These are phyloP conservation scores for Neodon shergylaensis DNA, from an alignment of 2,113 vertebrate species.

Conservation along the genomic window DNA sequence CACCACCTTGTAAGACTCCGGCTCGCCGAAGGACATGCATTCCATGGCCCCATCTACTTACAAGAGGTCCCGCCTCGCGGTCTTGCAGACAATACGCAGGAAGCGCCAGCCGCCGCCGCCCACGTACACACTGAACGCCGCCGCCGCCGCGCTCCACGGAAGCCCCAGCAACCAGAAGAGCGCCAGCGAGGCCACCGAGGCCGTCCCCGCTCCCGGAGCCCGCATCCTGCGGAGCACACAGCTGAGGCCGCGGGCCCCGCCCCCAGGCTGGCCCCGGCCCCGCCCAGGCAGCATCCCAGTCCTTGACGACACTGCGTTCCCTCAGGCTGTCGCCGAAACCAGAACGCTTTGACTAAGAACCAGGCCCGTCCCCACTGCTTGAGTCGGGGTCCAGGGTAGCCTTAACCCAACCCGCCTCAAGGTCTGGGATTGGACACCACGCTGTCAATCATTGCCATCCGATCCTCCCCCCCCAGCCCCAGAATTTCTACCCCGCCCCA, in stretches of 20 bases:
- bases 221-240: slow-evolving; percentile 74
- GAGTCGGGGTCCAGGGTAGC: not conserved
- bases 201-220: slow-evolving; percentile 73
- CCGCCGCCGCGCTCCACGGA: slow-evolving; percentile 92
- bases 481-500: not conserved
- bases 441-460: not conserved
- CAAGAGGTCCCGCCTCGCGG: slow-evolving; percentile 91
- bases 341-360: not conserved
- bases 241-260: not conserved
- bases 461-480: too few species aligned
- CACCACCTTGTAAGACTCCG: too few species aligned
- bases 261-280: not conserved
- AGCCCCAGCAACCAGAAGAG: slow-evolving; percentile 88
- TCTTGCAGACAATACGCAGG: slow-evolving; percentile 90
- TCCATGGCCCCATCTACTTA: slow-evolving; percentile 82
- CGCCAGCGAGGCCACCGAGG: slow-evolving; percentile 79
- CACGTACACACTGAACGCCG: slow-evolving; percentile 90
- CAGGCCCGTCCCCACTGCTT: not conserved
- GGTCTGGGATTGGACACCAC: not conserved
- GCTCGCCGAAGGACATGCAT: accelerated
- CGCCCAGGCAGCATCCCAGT: not conserved
- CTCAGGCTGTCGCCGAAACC: not conserved
- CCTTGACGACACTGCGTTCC: accelerated
- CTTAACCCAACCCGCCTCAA: not conserved
- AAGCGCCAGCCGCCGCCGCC: slow-evolving; percentile 92